These are phyloP conservation scores for Oikopleura vanhoeffeni DNA, from an alignment of 23 tunicate genomes.

Conservation along the genomic window DNA sequence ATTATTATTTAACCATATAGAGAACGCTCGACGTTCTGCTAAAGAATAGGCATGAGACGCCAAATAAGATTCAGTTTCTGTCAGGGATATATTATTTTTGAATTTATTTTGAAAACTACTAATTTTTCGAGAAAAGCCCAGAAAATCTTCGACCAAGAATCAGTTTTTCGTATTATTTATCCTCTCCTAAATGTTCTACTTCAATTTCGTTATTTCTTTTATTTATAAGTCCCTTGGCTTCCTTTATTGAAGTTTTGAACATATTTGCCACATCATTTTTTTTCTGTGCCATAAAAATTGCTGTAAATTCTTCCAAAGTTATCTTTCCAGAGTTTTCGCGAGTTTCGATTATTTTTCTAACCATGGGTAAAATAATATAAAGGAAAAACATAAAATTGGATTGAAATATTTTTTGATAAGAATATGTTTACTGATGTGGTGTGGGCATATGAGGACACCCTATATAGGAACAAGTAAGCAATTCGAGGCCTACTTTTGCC, in stretches of 20 bases:
- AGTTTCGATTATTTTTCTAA: background rate
- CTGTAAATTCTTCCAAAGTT: background rate
- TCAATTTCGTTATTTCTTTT: background rate
- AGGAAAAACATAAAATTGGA: too few relatives aligned
- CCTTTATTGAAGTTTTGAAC: background rate
- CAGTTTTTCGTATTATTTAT: too few relatives aligned
- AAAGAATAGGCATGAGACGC: conserved; percentile 10
- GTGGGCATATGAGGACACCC: too few relatives aligned
- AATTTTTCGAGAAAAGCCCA: too few relatives aligned
- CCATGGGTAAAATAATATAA: too few relatives aligned
- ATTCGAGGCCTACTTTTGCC: too few relatives aligned
- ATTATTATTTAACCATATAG: background rate
- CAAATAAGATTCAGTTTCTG: background rate
- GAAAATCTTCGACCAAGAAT: too few relatives aligned
- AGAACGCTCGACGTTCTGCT: conserved; percentile 8
- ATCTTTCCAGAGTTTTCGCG: background rate
- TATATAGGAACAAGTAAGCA: too few relatives aligned
- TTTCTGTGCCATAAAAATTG: background rate
- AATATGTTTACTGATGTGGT: too few relatives aligned
- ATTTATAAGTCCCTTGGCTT: background rate
- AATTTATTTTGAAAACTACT: too few relatives aligned
- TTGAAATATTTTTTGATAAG: too few relatives aligned
- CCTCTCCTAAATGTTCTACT: background rate
- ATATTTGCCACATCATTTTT: background rate
- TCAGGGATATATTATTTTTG: too few relatives aligned